phyloP scores from a whole-genome alignment of 35 echinoderm and acorn worm species.

The Patiria miniata region DNA sequence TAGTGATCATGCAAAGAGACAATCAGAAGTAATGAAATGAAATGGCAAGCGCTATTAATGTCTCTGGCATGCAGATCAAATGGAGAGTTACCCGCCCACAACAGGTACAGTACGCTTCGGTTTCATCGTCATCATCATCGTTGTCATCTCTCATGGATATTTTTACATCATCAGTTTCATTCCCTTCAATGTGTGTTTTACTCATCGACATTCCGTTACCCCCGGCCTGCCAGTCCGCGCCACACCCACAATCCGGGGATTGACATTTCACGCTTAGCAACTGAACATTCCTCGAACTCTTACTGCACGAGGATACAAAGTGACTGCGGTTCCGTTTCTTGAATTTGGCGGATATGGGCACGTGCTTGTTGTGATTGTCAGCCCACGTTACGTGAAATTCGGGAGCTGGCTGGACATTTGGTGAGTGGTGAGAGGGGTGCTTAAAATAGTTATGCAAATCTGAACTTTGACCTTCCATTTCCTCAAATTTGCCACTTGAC shows the following conservation, averaged over 20 bases:
- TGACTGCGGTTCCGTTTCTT: background rate
- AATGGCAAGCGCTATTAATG: too few species aligned
- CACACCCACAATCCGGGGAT: too few species aligned
- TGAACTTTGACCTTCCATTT: background rate
- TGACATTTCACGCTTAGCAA: too few species aligned
- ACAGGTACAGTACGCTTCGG: background rate
- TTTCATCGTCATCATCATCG: conserved; percentile 29
- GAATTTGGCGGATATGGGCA: background rate
- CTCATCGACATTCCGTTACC: background rate
- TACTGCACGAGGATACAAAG: background rate
- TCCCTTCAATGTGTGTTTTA: conserved; percentile 21
- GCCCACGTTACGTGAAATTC: background rate
- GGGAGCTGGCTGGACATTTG: background rate
- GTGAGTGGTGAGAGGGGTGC: background rate
- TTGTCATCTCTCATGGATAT: background rate
- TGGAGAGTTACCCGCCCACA: conserved; percentile 39
- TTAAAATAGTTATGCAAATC: background rate
- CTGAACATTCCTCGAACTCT: background rate
- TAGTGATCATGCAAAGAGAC: too few species aligned
- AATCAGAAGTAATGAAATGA: too few species aligned
- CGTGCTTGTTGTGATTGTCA: background rate
- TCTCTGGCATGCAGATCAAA: background rate
- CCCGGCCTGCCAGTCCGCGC: too few species aligned
- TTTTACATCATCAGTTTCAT: too few species aligned
- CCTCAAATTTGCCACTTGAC: background rate